These are phyloP conservation scores for Chaetodon trifasciatus DNA, from an alignment of 2,797 vertebrate species.

Conservation along the genomic window DNA sequence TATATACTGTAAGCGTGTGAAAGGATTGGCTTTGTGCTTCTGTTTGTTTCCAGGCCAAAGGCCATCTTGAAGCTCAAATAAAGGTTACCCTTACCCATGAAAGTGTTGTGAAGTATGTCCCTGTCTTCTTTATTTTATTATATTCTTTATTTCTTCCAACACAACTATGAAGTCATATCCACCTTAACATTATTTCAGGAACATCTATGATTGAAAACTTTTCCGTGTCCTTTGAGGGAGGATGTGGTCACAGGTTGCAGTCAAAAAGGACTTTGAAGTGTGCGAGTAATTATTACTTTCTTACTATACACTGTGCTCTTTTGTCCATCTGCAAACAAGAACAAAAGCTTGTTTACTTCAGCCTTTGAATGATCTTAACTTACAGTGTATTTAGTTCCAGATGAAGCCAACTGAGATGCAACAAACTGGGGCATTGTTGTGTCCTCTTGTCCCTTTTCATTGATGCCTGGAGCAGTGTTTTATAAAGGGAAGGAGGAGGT, in stretches of 20 bases:
- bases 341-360: conserved; percentile 45
- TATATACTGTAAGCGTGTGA: conserved; percentile 54
- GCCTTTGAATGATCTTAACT: conserved; percentile 43
- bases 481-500: conserved; percentile 60
- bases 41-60: conserved; percentile 35
- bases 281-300: neutral
- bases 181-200: neutral
- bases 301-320: neutral
- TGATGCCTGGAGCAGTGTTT: conserved; percentile 1
- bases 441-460: conserved; percentile 28
- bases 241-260: neutral
- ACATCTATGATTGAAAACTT: neutral
- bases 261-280: neutral
- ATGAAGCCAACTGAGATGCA: conserved; percentile 43
- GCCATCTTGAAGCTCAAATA: conserved; percentile 73
- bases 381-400: conserved; percentile 73
- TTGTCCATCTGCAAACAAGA: conserved; percentile 13
- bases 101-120: neutral
- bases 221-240: neutral
- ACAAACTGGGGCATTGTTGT: conserved; percentile 55
- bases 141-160: neutral
- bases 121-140: too few species aligned
- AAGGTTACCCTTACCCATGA: conserved; percentile 64
- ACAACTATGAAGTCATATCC: neutral
- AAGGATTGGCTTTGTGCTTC: conserved; percentile 53